Conservation (phyloP, 2,888 invertebrate genomes). For the Drosophila parthenogenetica region DNA sequence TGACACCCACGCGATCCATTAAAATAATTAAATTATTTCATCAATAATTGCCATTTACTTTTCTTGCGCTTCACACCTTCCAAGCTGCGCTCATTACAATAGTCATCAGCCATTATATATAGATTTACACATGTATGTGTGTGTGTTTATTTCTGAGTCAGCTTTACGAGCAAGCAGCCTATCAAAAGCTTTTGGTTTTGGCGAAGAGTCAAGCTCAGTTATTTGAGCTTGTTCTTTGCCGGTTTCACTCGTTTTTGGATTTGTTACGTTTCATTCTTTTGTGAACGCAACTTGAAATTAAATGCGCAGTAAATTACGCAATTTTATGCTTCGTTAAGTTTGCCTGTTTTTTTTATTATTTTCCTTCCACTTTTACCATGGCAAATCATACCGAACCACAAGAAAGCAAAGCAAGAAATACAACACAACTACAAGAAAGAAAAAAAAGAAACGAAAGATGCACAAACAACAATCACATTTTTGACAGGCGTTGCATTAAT, state of each 20-base stretch:
- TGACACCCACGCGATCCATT: background rate
- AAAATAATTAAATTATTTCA: background rate
- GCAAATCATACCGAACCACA: slow-evolving; percentile 24
- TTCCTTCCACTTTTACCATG: slow-evolving; percentile 20
- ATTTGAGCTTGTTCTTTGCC: slow-evolving; percentile 35
- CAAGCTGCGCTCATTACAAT: slow-evolving; percentile 47
- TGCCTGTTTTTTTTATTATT: slow-evolving; percentile 20
- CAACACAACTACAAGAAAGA: background rate
- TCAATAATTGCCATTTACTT: background rate
- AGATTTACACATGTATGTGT: background rate
- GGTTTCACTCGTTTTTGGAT: slow-evolving; percentile 8
- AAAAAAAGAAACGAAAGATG: slow-evolving; percentile 8
- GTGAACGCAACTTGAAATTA: slow-evolving; percentile 67
- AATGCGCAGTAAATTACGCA: slow-evolving; percentile 78
- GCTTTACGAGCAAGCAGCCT: slow-evolving; percentile 33
- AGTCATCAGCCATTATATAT: slow-evolving; percentile 42
- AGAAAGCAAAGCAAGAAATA: slow-evolving; percentile 4
- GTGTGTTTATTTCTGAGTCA: slow-evolving; percentile 21
- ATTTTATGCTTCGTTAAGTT: slow-evolving; percentile 76
- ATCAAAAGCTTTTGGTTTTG: slow-evolving; percentile 48
- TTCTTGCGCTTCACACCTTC: slow-evolving; percentile 22
- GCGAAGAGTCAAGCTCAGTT: slow-evolving; percentile 43
- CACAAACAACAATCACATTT: slow-evolving; percentile 30
- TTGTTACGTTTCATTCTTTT: slow-evolving; percentile 52
- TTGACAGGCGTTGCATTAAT: slow-evolving; percentile 53